phyloP scores from a whole-genome alignment of 2,113 vertebrate genomes.

The Beaufortia kweichowensis region DNA sequence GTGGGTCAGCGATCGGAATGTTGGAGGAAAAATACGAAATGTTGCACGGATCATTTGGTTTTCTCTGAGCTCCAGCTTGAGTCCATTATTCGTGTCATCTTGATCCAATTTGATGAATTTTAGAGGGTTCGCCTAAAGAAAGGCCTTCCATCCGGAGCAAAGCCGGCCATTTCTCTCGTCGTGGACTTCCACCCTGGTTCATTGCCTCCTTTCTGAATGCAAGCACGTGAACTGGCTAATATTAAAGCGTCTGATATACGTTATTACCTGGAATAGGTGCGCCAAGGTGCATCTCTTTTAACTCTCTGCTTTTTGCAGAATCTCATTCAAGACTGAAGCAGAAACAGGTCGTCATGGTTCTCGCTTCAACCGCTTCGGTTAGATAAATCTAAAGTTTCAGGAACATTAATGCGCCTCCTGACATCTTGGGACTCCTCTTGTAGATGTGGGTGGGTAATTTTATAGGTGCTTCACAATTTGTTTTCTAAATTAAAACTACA shows the following conservation, averaged over 20 bases:
- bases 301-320: no score
- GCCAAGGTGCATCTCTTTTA: conserved; percentile 43
- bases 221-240: conserved; percentile 5
- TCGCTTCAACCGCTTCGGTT: no score
- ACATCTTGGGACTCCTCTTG: no score
- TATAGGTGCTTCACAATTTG: conserved; percentile 55
- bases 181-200: no score
- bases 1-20: conserved; percentile 50
- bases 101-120: conserved; percentile 61
- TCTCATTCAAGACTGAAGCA: conserved; percentile 54
- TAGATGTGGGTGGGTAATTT: conserved; percentile 41
- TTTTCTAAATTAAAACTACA: conserved; percentile 58
- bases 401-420: conserved; percentile 35
- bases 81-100: conserved; percentile 60
- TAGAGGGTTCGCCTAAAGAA: conserved; percentile 56
- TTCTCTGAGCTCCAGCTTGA: conserved; percentile 55
- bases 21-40: conserved; percentile 46
- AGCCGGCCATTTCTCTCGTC: conserved; percentile 51
- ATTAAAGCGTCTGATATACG: conserved; percentile 39
- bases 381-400: conserved; percentile 49
- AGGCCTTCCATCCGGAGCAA: conserved; percentile 56
- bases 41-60: conserved; percentile 53
- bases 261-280: conserved; percentile 26
- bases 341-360: conserved; percentile 56
- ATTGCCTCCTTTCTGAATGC: conserved; percentile 14